Conservation (phyloP, 2,797 vertebrate genomes). For the Gymnoscopelus braueri region DNA sequence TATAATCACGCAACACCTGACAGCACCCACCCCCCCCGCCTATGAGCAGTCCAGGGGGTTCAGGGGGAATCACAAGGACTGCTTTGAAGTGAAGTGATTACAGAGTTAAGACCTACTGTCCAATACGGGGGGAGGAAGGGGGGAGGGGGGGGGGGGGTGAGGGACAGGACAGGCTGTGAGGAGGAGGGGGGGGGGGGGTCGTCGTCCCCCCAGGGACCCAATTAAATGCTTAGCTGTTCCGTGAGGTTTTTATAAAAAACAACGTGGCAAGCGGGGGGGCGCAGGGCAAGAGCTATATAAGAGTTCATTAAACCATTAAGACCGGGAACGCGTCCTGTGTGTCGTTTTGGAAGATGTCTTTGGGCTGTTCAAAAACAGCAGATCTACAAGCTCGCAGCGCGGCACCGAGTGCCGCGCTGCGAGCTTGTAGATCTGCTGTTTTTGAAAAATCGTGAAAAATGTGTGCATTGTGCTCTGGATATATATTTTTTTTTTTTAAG, state of each 20-base stretch:
- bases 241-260: slow-evolving; percentile 72
- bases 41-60: slow-evolving; percentile 35
- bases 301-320: slow-evolving; percentile 59
- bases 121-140: slow-evolving; percentile 32
- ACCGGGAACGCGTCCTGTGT: too few relatives aligned
- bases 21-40: slow-evolving; percentile 54
- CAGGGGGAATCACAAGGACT: slow-evolving; percentile 56
- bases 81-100: slow-evolving; percentile 80
- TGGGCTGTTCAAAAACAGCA: too few relatives aligned
- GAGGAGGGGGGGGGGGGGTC: slow-evolving; percentile 58
- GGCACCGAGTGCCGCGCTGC: too few relatives aligned
- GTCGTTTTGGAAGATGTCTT: too few relatives aligned
- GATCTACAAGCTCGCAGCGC: too few relatives aligned
- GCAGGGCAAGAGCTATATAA: slow-evolving; percentile 69
- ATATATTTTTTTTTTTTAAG: too few relatives aligned
- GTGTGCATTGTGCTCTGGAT: too few relatives aligned
- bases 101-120: slow-evolving; percentile 75
- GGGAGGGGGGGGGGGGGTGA: slow-evolving; percentile 41
- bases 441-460: too few relatives aligned
- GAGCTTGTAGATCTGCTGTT: too few relatives aligned
- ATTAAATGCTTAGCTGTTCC: slow-evolving; percentile 74
- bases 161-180: slow-evolving; percentile 75
- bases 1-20: slow-evolving; percentile 44
- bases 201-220: slow-evolving; percentile 71
- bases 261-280: slow-evolving; percentile 64